Base-by-base conservation (phyloP, 1,140 invertebrate genomes). In the Armadillidium nasatum region DNA sequence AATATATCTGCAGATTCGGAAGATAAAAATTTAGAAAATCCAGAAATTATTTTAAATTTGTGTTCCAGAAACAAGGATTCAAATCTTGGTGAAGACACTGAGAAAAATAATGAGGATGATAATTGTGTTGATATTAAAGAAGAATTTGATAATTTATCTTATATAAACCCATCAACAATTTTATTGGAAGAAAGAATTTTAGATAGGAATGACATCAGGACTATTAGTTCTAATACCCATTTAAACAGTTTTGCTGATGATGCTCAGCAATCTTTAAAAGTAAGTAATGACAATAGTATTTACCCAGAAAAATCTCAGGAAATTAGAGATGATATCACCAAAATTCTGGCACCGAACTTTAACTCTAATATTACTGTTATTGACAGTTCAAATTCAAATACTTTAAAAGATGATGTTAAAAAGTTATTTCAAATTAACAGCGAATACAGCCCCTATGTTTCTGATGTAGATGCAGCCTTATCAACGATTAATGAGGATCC, bases 61-160 rank as follows among this genome's bases (percentile, higher is more conserved):
- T 60, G 50, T 60, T 60, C 50, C 50, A 2, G 19, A 60, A 60
- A 60, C 19, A 60, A 60, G 7, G 11, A 13, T 19, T 60, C 19
- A 7, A 60, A 19, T 60, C 19, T 60, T 15, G 7, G 6, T 33
- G 33, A 60, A 60, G 7, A 60, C 7, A 7, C 11, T 2, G 19
- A 60, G 11, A 60, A 60, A 60, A 60, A 60, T 19, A 15, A 15
- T 15, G 2, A 60, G 50, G 1, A 60, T 60, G 7, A 4, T 15
- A 15, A 13, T 60, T 15, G 50, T 60, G 19, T 60, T 4, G 19
- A 19, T 60, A 60, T 60, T 15, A 60, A 19, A 15, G 50, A 60
- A 19, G 50, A 60, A 19, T 60, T 60, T 60, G 50, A 60, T 60
- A 60, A 60, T 60, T 60, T 60, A 60, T 60, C 50, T 7, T 60